Evolutionary conservation across 2,797 vertebrate species (phyloP), one percentile per base, ranked within the genome.

Genomic region (Argya squamiceps): DNA sequence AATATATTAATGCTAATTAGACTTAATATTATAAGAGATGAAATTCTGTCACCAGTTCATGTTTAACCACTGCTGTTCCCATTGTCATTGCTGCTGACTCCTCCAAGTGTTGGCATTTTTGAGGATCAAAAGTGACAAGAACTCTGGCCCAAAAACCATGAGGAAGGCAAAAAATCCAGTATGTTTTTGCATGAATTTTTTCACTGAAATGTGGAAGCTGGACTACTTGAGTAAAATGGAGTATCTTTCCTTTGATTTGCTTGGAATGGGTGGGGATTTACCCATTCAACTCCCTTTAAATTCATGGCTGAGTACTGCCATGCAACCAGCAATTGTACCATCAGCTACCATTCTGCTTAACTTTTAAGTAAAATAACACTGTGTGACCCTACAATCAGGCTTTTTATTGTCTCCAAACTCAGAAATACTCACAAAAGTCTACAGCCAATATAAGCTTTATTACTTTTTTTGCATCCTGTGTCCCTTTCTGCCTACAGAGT

Each of bases 1-100:
- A 81, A 87, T 91, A 84, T 88, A 95, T 91, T 89, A 86, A 79
- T 21, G 4, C 6, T 84, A 84, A 82, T 93, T 91, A 89, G 56
- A 52, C 50, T 65, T 88, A 3, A 4, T 58, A 58, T 59, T 75
- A 3, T 43, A 80, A 91, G 52, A 85, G 37, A 59, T 37, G 0
- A 85, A 91, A 81, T 75, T 81, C 39, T 76, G 34, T 76, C 83
- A 71, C 16, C 41, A 52, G 47, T 36, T 70, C 3, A 2, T 49
- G 16, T 81, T 87, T 70, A 79, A 77, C 82, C 59, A 58, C 10
- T 60, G n/a, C 39, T 52, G 37, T 53, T 90, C 46, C 50, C 9
- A 11, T 36, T 88, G 36, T 70, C 63, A 82, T 21, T 83, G 58
- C 39, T 90, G 19, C 44, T 60, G 52, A 43, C 16, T 75, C 18